phyloP scores from a whole-genome alignment of 2,888 invertebrate species.

The Sphaerophoria taeniata region DNA sequence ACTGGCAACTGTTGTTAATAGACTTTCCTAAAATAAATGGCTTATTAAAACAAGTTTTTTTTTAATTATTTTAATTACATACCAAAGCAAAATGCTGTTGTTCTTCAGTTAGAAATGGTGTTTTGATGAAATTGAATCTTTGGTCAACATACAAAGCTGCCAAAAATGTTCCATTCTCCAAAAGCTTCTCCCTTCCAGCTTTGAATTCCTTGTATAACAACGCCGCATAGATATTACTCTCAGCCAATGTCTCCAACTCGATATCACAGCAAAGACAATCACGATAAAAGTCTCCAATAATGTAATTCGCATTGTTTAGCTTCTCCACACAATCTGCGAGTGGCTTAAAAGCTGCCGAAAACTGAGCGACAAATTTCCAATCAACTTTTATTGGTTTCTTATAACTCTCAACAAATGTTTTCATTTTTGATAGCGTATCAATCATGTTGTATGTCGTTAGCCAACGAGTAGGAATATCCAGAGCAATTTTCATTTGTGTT shows the following conservation, averaged over 20 bases:
- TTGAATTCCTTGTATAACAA: slow-evolving; percentile 14
- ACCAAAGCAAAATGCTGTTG: slow-evolving; percentile 66
- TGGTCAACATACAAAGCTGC: slow-evolving; percentile 71
- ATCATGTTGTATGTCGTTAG: slow-evolving; percentile 65
- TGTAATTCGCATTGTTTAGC: slow-evolving; percentile 60
- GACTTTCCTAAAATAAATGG: not conserved
- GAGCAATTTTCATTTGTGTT: slow-evolving; percentile 18
- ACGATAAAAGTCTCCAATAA: slow-evolving; percentile 71
- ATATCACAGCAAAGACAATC: slow-evolving; percentile 63
- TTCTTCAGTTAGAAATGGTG: slow-evolving; percentile 58
- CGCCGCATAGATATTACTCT: slow-evolving; percentile 4
- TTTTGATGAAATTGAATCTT: slow-evolving; percentile 69
- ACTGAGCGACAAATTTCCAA: slow-evolving; percentile 66
- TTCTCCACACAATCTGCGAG: slow-evolving; percentile 59
- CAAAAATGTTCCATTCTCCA: slow-evolving; percentile 61
- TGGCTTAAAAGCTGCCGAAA: slow-evolving; percentile 66
- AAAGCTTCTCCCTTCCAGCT: slow-evolving; percentile 34
- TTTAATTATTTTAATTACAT: not conserved
- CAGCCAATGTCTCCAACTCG: slow-evolving; percentile 37
- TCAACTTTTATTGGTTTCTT: slow-evolving; percentile 47
- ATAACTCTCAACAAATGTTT: slow-evolving; percentile 12
- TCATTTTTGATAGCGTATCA: slow-evolving; percentile 44
- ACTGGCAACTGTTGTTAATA: slow-evolving; percentile 17
- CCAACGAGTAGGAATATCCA: slow-evolving; percentile 62
- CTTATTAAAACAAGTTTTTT: not conserved